Conservation (phyloP, 2,797 vertebrate genomes). For the Scyliorhinus canicula region DNA sequence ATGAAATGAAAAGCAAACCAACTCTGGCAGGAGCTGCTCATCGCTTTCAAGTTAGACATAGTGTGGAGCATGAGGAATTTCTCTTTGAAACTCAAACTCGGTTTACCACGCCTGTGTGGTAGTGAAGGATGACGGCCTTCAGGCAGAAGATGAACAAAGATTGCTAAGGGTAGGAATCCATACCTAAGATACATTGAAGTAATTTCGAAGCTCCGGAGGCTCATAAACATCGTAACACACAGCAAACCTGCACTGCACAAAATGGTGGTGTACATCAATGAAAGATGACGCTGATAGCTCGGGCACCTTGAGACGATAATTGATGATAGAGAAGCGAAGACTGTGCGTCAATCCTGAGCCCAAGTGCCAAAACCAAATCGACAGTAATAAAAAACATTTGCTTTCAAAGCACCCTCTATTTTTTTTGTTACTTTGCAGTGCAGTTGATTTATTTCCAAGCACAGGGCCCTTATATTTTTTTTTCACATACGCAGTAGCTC, state of each 20-base stretch:
- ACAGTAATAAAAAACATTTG: not conserved
- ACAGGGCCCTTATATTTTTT: no score
- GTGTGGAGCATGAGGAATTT: no score
- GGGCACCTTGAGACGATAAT: not conserved
- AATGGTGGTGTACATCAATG: not conserved
- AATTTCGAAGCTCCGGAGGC: no score
- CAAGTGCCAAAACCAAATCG: not conserved
- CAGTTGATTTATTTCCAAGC: not conserved
- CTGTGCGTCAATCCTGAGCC: not conserved
- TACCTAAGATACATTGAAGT: no score
- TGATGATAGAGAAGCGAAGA: not conserved
- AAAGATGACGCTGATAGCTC: not conserved
- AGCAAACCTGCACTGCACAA: not conserved
- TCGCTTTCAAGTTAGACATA: no score
- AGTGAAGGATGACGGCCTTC: no score
- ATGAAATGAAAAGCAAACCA: no score
- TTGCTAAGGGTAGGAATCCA: no score
- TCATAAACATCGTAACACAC: not conserved
- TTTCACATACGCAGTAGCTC: not conserved
- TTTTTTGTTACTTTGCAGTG: not conserved
- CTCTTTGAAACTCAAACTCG: no score
- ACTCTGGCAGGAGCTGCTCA: no score
- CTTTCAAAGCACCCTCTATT: not conserved
- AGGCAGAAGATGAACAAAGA: no score
- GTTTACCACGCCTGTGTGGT: no score